Evolutionary conservation across 2,113 vertebrate genomes (phyloP).

Genomic region (Poecilia latipinna): DNA sequence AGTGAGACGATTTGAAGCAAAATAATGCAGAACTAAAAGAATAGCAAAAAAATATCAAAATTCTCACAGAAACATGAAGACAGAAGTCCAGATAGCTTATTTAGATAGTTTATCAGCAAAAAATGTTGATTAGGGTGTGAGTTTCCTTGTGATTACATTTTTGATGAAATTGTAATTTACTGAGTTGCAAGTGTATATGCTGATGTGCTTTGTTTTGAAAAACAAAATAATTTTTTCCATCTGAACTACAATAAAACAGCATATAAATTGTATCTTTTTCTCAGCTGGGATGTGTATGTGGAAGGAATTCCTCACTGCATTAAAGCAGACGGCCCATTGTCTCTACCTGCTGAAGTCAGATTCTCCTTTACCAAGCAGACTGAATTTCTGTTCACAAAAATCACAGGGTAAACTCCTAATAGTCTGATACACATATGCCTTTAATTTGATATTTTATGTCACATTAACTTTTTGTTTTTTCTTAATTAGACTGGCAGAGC

Average conservation of each 20-base stretch:
- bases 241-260: background rate
- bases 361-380: conserved; percentile 66
- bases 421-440: background rate
- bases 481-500: conserved; percentile 51
- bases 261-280: background rate
- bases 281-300: conserved; percentile 58
- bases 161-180: background rate
- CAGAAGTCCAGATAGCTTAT: too few species aligned
- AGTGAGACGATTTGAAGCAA: too few species aligned
- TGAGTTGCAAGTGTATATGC: background rate
- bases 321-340: background rate
- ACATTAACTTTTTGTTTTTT: background rate
- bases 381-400: conserved; percentile 31
- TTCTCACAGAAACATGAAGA: too few species aligned
- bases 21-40: too few species aligned
- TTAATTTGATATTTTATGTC: background rate
- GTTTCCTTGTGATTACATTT: background rate
- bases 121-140: too few species aligned
- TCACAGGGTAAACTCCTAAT: conserved; percentile 36
- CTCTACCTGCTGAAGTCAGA: conserved; percentile 55
- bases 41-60: too few species aligned
- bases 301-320: conserved; percentile 63
- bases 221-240: background rate
- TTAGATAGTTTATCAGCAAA: too few species aligned
- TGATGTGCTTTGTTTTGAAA: background rate